Percentiles rank a stretch among this genome's conserved stretches.
Evolutionary conservation across 2,113 vertebrate genomes (phyloP).

Genomic region (Podarcis muralis): DNA sequence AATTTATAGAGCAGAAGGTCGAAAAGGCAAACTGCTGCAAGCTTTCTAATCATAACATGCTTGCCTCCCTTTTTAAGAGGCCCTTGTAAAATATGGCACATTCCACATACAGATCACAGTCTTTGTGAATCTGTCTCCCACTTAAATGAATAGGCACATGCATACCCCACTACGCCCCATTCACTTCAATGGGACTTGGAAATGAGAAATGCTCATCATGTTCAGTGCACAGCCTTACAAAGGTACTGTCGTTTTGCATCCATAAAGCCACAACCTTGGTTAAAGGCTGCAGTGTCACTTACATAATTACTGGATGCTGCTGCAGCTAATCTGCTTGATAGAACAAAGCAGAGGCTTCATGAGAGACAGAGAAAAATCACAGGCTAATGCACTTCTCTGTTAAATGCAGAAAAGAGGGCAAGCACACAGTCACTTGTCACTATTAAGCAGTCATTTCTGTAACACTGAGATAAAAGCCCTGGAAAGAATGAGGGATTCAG

Average conservation of each 20-base stretch:
- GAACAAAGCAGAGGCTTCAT: conserved; percentile 52
- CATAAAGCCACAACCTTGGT: conserved; percentile 44
- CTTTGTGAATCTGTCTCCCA: neutral
- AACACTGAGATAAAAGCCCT: conserved; percentile 43
- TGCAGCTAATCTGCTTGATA: conserved; percentile 39
- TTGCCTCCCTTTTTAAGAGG: neutral
- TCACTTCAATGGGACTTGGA: conserved; percentile 32
- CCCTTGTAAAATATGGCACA: neutral
- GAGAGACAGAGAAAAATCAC: conserved; percentile 4
- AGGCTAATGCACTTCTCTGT: conserved; percentile 27
- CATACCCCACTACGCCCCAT: neutral
- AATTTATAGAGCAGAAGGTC: neutral
- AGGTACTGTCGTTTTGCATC: conserved; percentile 47
- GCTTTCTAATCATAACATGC: neutral
- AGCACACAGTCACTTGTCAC: conserved; percentile 41
- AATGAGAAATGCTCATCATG: conserved; percentile 41
- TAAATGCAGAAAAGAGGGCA: neutral
- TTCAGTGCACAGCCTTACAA: conserved; percentile 23
- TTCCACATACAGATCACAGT: neutral
- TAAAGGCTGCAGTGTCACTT: conserved; percentile 20
- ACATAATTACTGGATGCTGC: conserved; percentile 33
- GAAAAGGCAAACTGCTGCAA: neutral
- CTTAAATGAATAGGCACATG: neutral
- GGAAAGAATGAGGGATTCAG: conserved; percentile 53
- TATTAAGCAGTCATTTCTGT: conserved; percentile 57